phyloP scores from a whole-genome alignment of 1,140 invertebrate genomes.

The Mycetomoellerius zeteki region DNA sequence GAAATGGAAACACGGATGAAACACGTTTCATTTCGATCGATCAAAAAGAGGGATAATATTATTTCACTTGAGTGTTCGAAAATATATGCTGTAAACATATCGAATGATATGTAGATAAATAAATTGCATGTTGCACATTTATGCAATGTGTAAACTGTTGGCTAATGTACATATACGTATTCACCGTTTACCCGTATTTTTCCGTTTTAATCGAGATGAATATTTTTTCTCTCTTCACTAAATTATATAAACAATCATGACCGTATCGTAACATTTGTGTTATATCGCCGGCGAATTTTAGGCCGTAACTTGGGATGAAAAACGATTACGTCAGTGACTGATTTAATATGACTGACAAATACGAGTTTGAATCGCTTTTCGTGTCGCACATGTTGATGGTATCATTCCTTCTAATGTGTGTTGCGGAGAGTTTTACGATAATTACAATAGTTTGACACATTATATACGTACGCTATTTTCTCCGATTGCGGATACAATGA shows the following conservation, averaged over 20 bases:
- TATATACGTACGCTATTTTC: conserved; percentile 71
- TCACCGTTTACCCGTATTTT: not conserved
- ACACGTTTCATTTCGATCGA: conserved; percentile 65
- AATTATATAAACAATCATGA: not conserved
- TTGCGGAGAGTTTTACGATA: conserved; percentile 45
- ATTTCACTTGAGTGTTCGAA: conserved; percentile 31
- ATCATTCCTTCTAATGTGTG: conserved; percentile 28
- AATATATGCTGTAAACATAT: conserved; percentile 65
- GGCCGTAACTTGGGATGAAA: not conserved
- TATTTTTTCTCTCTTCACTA: not conserved
- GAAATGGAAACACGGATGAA: conserved; percentile 62
- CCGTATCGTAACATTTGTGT: not conserved
- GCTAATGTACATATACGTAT: not conserved
- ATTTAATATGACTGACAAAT: conserved; percentile 16
- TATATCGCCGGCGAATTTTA: not conserved
- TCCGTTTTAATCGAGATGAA: conserved; percentile 6
- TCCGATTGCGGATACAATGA: not conserved
- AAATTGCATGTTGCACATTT: conserved; percentile 45
- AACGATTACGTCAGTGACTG: not conserved
- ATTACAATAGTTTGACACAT: conserved; percentile 71
- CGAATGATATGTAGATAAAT: conserved; percentile 56
- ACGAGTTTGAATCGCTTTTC: conserved; percentile 32
- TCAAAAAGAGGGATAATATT: conserved; percentile 53
- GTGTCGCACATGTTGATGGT: conserved; percentile 9
- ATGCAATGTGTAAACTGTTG: conserved; percentile 5